These are phyloP conservation scores for Peromyscus attwateri DNA, from an alignment of 2,797 vertebrate genomes.

Conservation along the genomic window DNA sequence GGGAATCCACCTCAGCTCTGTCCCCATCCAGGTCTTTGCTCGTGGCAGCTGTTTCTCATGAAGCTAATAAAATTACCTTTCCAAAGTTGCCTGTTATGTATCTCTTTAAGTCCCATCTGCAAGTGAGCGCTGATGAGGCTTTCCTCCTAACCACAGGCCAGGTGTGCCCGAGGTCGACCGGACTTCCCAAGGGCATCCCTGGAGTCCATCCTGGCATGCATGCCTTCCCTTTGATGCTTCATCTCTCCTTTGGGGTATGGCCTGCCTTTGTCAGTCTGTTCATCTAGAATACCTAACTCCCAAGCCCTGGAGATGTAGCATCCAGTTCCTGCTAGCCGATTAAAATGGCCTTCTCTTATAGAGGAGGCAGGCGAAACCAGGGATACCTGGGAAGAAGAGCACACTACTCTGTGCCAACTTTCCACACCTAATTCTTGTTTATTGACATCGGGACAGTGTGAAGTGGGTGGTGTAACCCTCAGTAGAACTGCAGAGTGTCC, in stretches of 20 bases:
- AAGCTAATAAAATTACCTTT: constrained; percentile 81
- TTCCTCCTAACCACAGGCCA: neutral
- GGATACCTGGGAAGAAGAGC: neutral
- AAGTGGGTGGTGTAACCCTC: neutral
- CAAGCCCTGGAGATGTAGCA: neutral
- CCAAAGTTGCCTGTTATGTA: constrained; percentile 46
- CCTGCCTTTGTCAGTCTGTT: neutral
- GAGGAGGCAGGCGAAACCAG: neutral
- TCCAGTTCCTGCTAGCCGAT: neutral
- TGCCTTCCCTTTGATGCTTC: neutral
- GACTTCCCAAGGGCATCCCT: neutral
- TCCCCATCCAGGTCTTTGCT: constrained; percentile 37
- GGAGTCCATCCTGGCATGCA: neutral
- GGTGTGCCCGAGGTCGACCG: neutral
- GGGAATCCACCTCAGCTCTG: constrained; percentile 13
- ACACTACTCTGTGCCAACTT: neutral
- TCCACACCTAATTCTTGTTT: neutral
- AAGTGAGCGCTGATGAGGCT: neutral
- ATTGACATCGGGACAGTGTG: neutral
- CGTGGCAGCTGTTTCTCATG: constrained; percentile 71
- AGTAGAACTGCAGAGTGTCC: neutral
- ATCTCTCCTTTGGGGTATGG: neutral
- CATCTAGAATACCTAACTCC: neutral
- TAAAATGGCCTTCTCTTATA: neutral
- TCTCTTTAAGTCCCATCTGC: constrained; percentile 49